Base-by-base conservation (phyloP, 2,113 vertebrate genomes). In the Tenrec ecaudatus region DNA sequence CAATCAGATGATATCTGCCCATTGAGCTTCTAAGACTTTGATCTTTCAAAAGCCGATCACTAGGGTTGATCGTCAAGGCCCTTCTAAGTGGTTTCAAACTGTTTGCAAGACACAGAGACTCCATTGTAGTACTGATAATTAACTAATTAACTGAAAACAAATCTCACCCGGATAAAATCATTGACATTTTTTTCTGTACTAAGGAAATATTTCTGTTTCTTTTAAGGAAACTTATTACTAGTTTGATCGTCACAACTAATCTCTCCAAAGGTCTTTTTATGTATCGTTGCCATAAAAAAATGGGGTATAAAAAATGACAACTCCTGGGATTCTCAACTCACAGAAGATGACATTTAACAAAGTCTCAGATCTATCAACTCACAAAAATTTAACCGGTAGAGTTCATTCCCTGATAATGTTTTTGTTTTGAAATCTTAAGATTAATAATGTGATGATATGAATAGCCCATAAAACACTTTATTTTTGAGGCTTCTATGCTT, bases 321-420 rank as follows among this genome's bases (percentile, higher is more conserved):
- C 15, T 78, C 29, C 27, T 22, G n/a, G 29, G 58, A 88, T 79
- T 94, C 25, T 14, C 6, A 94, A 23, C 16, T 15, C 62, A 96
- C 91, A 89, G 86, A 83, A 77, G 40, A 68, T 69, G 47, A 57
- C 76, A 89, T 93, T 79, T 77, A 17, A 33, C 22, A 68, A 86
- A 91, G 58, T 66, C 75, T 77, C 60, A 73, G n/a, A 84, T 79
- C n/a, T 84, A 86, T 4, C 86, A 90, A 71, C 7, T 57, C 83
- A 84, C 23, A 86, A 57, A 78, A 22, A 86, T 88, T 25, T 92
- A 89, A 60, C 2, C 22, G 77, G 9, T 57, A 40, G n/a, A 82
- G 20, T 78, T 82, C 3, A 31, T 78, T 43, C 16, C 83, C 15
- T 57, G 7, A 33, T 69, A 75, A 79, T 40, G 82, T 5, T 88